phyloP scores from a whole-genome alignment of 1,140 invertebrate genomes.

The Scylla paramamosain region DNA sequence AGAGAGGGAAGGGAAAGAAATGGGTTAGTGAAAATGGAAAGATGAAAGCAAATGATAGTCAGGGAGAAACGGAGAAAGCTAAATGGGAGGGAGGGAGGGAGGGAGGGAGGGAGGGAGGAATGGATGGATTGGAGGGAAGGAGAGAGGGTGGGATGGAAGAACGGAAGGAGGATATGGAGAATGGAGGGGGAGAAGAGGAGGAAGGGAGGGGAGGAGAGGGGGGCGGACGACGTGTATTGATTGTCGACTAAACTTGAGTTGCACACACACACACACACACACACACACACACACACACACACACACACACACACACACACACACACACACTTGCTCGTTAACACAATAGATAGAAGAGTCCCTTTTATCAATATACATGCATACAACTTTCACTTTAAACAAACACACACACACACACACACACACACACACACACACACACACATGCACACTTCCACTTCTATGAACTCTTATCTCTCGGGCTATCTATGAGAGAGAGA shows the following conservation, averaged over 20 bases:
- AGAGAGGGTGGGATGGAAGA: neutral
- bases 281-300: neutral
- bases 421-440: too few relatives aligned
- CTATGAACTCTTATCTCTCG: neutral
- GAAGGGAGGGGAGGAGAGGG: neutral
- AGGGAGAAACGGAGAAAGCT: neutral
- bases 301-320: neutral
- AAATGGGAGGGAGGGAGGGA: neutral
- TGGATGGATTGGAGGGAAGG: neutral
- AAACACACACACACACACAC: too few relatives aligned
- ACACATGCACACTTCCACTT: neutral
- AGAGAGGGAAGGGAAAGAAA: neutral
- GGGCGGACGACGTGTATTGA: neutral
- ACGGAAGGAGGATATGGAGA: neutral
- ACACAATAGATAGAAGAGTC: neutral
- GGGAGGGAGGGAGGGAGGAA: neutral
- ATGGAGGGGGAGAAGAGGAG: neutral
- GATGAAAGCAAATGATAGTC: neutral
- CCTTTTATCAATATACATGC: neutral
- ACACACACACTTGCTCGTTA: neutral
- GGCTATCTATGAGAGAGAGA: too few relatives aligned
- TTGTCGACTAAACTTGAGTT: neutral
- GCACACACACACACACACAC: neutral
- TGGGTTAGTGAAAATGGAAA: neutral
- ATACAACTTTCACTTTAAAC: neutral